phyloP scores from a whole-genome alignment of 2,113 vertebrate genomes.

The Lontra canadensis region DNA sequence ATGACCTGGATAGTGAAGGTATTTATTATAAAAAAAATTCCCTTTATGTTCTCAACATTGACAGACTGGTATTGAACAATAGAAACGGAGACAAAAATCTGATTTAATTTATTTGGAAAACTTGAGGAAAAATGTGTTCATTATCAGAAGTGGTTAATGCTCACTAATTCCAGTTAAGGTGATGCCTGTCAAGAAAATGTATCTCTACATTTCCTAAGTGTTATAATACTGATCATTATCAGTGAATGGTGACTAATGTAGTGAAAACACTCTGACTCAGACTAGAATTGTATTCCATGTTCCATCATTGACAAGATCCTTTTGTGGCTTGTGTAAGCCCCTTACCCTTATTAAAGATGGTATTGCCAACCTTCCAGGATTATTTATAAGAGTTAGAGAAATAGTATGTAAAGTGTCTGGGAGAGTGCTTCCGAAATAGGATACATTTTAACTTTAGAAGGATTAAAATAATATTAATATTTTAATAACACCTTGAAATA shows the following conservation, averaged over 20 bases:
- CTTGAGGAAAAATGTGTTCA: not conserved
- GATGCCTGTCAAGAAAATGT: not conserved
- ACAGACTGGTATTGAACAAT: not conserved
- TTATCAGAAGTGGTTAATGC: not conserved
- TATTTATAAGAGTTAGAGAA: not conserved
- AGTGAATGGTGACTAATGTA: not conserved
- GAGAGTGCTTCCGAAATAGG: not conserved
- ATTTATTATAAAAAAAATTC: not conserved
- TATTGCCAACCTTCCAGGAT: not conserved
- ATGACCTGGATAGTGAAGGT: conserved; percentile 95
- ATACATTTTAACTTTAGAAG: not conserved
- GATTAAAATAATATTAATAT: not conserved
- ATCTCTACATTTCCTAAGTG: not conserved
- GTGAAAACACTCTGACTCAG: not conserved
- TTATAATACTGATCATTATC: not conserved
- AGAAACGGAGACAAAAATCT: not conserved
- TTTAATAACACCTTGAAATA: not conserved
- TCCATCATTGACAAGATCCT: not conserved
- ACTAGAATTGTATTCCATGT: not conserved
- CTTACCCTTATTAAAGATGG: not conserved
- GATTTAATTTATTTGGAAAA: not conserved
- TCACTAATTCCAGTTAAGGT: not conserved
- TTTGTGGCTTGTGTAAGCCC: not conserved
- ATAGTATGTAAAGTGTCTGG: not conserved
- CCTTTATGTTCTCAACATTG: not conserved